A percentile compares a stretch with the other conserved stretches of the same genome.
Conservation (phyloP, 1,140 invertebrate species). For the Branchinecta lindahli region DNA sequence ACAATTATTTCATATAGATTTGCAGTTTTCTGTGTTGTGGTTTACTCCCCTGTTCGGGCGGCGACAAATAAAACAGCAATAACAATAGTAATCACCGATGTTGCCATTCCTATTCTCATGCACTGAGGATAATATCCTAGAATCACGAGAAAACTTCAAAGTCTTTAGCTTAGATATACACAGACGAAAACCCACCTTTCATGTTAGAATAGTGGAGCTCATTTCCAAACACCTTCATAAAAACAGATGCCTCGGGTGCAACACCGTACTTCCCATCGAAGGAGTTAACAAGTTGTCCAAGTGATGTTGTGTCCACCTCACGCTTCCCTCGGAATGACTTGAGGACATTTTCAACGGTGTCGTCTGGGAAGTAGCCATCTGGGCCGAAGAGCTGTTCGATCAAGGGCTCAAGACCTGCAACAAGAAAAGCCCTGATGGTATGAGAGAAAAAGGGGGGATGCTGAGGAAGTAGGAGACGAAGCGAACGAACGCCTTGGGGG, state of each 20-base stretch:
- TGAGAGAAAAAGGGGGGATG: no score
- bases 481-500: no score
- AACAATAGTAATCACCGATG: no score
- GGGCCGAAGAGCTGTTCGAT: constrained; percentile 39
- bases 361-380: constrained; percentile 31
- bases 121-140: neutral
- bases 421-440: no score
- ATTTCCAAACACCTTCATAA: constrained; percentile 31
- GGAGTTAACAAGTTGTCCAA: constrained; percentile 18
- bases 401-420: constrained; percentile 34
- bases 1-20: no score
- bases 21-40: no score
- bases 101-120: no score
- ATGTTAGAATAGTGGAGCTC: constrained; percentile 24
- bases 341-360: constrained; percentile 27
- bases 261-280: constrained; percentile 16
- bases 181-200: neutral
- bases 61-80: no score
- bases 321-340: constrained; percentile 25
- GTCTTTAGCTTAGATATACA: no score
- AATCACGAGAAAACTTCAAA: neutral
- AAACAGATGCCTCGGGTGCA: constrained; percentile 27
- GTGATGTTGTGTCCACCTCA: constrained; percentile 22
- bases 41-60: no score
- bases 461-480: no score